These are phyloP conservation scores for Hydrolagus colliei DNA, from an alignment of 2,797 vertebrate species.

Conservation along the genomic window DNA sequence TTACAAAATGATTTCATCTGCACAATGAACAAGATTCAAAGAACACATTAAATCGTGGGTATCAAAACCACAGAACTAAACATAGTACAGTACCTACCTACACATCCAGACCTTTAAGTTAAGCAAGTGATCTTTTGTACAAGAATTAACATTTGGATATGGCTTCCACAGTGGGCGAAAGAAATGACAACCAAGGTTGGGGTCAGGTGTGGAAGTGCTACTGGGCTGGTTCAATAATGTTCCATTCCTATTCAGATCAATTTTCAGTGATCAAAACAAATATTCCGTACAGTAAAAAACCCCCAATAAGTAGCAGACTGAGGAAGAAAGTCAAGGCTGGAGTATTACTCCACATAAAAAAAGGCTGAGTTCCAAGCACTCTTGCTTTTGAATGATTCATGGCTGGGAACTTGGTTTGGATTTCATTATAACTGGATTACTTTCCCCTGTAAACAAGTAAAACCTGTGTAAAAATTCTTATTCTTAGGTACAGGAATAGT, in stretches of 20 bases:
- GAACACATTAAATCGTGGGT: background rate
- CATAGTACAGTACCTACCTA: background rate
- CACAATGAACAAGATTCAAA: constrained; percentile 28
- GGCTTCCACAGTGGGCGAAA: background rate
- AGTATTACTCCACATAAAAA: background rate
- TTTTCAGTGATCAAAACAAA: background rate
- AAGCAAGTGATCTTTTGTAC: background rate
- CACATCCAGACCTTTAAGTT: background rate
- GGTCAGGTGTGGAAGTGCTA: background rate
- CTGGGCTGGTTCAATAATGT: background rate
- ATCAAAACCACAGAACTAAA: too few relatives aligned
- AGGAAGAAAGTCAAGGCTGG: background rate
- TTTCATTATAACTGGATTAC: too few relatives aligned
- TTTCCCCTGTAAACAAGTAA: background rate
- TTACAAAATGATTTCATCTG: constrained; percentile 24
- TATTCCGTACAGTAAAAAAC: background rate
- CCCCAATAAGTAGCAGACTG: background rate
- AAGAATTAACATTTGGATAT: background rate
- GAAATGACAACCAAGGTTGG: background rate
- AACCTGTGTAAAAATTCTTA: background rate
- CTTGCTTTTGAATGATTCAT: too few relatives aligned
- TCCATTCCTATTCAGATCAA: background rate
- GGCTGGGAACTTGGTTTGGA: background rate
- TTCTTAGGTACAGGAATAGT: background rate
- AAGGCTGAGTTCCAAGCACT: background rate